Base-by-base conservation (phyloP, 2,888 invertebrate species). In the Cancer borealis region DNA sequence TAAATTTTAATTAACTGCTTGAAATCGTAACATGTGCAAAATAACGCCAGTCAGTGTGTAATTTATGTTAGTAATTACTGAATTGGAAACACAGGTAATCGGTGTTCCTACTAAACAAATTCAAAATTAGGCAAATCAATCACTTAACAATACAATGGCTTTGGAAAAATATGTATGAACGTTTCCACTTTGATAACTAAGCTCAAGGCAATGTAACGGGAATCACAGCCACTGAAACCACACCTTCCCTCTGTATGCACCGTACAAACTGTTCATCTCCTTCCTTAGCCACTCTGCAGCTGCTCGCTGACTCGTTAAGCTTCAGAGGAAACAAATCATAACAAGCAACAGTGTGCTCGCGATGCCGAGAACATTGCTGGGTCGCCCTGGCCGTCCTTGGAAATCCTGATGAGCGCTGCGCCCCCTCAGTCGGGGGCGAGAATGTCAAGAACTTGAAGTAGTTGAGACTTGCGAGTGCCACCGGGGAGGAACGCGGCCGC, bases 381-480 rank as follows among this genome's bases (percentile, higher is more conserved):
- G 84, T 10, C 84, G 39, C 84, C 84, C 84, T 84, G 39, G 21
- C 84, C 84, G 84, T 84, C 84, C 84, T 39, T 39, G 84, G 84
- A 39, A 84, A 84, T 30, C 84, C 84, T 39, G 84, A 84, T 84
- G 39, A 84, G 84, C 84, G 39, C 84, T 30, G 84, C 39, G 84
- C 12, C 30, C 84, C 84, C 84, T 84, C 26, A 10, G 14, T 0
- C 17, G 39, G 84, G 84, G 84, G 39, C 84, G 84, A 84, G 84
- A 84, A 84, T 84, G 84, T 84, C 84, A 84, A 84, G 84, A 84
- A 84, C 84, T 84, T 84, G 84, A 84, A 84, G 84, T 84, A 84
- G 84, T 84, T 84, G 84, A 84, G 84, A 84, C 84, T 84, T 84
- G 84, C 84, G 84, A 84, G 84, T 84, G 84, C 84, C 84, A 84